phyloP scores from a whole-genome alignment of 2,113 vertebrate genomes.

The Leptobrachium leishanense region DNA sequence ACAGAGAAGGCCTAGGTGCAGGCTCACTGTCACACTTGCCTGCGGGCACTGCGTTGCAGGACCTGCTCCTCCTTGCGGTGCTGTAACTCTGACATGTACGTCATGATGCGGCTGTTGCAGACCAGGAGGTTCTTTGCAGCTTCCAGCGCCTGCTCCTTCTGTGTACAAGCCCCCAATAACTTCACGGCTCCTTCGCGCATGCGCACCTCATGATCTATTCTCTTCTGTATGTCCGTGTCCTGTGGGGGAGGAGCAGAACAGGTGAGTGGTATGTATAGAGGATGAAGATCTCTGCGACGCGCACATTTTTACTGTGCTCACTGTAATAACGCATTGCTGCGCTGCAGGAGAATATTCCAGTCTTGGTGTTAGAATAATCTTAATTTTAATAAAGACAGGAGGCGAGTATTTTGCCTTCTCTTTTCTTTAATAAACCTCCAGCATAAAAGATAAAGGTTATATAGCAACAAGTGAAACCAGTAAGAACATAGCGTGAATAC shows the following conservation, averaged over 20 bases:
- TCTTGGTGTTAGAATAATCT: too few relatives aligned
- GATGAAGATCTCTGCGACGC: too few relatives aligned
- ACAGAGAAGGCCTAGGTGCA: not conserved
- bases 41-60: slow-evolving; percentile 74
- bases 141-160: slow-evolving; percentile 85
- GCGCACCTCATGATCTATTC: slow-evolving; percentile 90
- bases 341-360: too few relatives aligned
- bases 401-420: too few relatives aligned
- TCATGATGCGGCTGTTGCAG: slow-evolving; percentile 86
- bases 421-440: too few relatives aligned
- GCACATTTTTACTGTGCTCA: too few relatives aligned
- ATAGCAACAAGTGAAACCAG: too few relatives aligned
- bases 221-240: slow-evolving; percentile 91
- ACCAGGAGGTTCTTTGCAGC: slow-evolving; percentile 87
- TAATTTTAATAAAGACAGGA: too few relatives aligned
- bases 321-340: too few relatives aligned
- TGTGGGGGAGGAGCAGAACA: slow-evolving; percentile 50
- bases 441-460: too few relatives aligned
- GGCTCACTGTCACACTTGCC: slow-evolving; percentile 52
- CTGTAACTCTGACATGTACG: slow-evolving; percentile 91
- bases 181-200: slow-evolving; percentile 91
- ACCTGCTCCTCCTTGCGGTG: slow-evolving; percentile 89
- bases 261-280: too few relatives aligned
- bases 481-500: too few relatives aligned
- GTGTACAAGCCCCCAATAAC: slow-evolving; percentile 86